Base-by-base conservation (phyloP, 2,113 vertebrate species). In the Macquaria ambigua region DNA sequence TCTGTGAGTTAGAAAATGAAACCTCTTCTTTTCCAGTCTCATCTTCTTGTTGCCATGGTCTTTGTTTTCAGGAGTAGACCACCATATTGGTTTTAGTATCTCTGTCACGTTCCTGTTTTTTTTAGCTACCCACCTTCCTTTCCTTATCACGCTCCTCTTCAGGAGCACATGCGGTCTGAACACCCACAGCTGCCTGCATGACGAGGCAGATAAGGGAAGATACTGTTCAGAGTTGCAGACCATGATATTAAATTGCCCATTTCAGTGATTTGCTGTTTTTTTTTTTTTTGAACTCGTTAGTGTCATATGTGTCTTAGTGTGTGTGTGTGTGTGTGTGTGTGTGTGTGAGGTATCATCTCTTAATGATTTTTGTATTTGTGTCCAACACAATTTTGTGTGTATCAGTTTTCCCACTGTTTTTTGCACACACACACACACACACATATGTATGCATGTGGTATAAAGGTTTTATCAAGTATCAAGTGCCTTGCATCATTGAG, bases 161-260 rank as follows among this genome's bases (percentile, higher is more conserved):
- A 63, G 83, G 31, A 68, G 62, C 75, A 87, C 68, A 84, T 73
- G 77, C 67, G 59, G 84, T 71, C 68, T 70, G 79, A 89, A 83
- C 83, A 74, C 67, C 73, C 78, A 87, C 85, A 79, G 41, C 76
- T 84, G 53, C 81, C 74, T 74, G 79, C 88, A 80, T 85, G 85
- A 89, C 61, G 28, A 77, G 61, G 48, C 63, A 89, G 92, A 93
- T 91, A 92, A 82, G 79, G 62, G 37, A 70, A 81, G 72, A 84
- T 82, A 82, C 61, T 85, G 82, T 89, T 90, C 86, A 85, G 77
- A 91, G 86, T 84, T 87, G 77, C 77, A 78, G 74, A 89, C 86
- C 87, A 77, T 88, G 87, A 92, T 91, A 93, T 92, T 90, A 92
- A 92, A 93, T 91, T 87, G 81, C 79, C 84, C 82, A 56, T 93